Evolutionary conservation across 2,797 vertebrate species (phyloP).

Genomic region (Martes flavigula): DNA sequence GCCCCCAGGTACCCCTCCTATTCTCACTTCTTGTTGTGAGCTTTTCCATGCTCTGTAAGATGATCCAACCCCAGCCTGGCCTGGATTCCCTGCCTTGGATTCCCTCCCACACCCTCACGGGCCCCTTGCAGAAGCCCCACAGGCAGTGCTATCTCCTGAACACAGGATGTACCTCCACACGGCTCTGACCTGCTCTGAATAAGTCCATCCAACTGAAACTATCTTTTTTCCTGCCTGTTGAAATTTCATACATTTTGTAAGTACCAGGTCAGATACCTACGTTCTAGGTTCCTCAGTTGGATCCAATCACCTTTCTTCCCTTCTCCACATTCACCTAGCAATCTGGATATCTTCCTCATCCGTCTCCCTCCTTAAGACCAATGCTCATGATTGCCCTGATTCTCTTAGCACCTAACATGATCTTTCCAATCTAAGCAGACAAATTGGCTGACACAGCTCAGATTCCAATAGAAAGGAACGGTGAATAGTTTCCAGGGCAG

Average conservation of each 20-base stretch:
- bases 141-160: not conserved
- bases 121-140: not conserved
- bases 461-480: not conserved
- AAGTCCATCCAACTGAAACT: not conserved
- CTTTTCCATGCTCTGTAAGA: not conserved
- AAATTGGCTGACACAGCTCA: not conserved
- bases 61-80: too few relatives aligned
- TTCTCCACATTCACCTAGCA: too few relatives aligned
- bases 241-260: not conserved
- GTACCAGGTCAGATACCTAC: not conserved
- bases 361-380: not conserved
- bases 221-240: not conserved
- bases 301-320: not conserved
- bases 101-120: not conserved
- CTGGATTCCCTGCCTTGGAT: rapidly evolving
- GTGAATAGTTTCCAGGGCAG: not conserved
- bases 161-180: too few relatives aligned
- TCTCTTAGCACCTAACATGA: too few relatives aligned
- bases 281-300: too few relatives aligned
- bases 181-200: not conserved
- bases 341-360: not conserved
- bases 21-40: not conserved
- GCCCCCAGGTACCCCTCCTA: not conserved
- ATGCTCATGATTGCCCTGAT: not conserved
- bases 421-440: not conserved